phyloP scores from a whole-genome alignment of 2,113 vertebrate genomes.

The Cottus gobio region DNA sequence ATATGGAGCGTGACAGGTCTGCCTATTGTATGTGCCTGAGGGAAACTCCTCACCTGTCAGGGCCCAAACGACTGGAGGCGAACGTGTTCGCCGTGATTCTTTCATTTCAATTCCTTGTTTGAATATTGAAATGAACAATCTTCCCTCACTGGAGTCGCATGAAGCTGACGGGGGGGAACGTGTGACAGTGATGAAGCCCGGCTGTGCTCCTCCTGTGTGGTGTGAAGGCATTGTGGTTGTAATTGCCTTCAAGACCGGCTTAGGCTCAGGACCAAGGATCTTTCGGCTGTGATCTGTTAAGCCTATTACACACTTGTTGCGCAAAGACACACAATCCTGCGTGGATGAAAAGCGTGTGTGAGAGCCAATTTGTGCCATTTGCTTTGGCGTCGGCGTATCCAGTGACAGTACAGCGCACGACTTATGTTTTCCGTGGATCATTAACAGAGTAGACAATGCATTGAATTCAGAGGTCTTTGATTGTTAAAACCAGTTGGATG shows the following conservation, averaged over 20 bases:
- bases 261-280: constrained; percentile 55
- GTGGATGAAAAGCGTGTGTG: constrained; percentile 50
- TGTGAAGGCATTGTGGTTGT: constrained; percentile 59
- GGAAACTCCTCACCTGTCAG: constrained; percentile 59
- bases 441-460: constrained; percentile 45
- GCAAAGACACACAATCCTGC: constrained; percentile 62
- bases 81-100: constrained; percentile 34
- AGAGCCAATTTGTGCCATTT: constrained; percentile 69
- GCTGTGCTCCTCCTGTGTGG: constrained; percentile 12
- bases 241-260: constrained; percentile 72
- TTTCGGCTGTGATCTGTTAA: constrained; percentile 75
- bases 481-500: constrained; percentile 5
- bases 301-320: constrained; percentile 79
- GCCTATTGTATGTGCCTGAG: constrained; percentile 59
- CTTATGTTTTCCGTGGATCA: constrained; percentile 55
- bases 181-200: constrained; percentile 26
- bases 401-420: constrained; percentile 26
- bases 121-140: constrained; percentile 59
- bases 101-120: constrained; percentile 44
- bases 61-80: constrained; percentile 54
- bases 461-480: constrained; percentile 22
- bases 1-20: constrained; percentile 63
- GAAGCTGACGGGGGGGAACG: constrained; percentile 8
- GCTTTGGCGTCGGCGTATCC: constrained; percentile 41
- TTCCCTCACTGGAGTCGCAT: constrained; percentile 17